Conservation (phyloP, 2,113 vertebrate species). For the Dicaeum eximium region DNA sequence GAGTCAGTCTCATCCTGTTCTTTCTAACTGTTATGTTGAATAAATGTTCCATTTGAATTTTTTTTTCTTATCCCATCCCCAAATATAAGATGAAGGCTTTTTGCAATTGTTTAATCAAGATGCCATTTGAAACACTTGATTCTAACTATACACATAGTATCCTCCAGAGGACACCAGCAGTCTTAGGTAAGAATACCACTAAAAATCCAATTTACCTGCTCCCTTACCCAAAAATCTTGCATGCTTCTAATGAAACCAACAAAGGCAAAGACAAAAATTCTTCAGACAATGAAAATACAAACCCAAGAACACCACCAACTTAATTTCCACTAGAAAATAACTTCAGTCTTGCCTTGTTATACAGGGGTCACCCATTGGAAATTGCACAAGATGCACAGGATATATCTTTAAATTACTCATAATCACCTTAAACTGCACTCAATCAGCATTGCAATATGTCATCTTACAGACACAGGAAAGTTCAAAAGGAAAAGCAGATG, state of each 20-base stretch:
- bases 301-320: background rate
- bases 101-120: background rate
- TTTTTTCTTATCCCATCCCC: background rate
- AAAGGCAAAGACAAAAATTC: background rate
- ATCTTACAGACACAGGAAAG: constrained; percentile 5
- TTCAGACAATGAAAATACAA: background rate
- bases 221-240: background rate
- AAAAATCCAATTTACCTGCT: background rate
- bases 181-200: background rate
- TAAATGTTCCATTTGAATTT: rapidly evolving
- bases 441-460: constrained; percentile 30
- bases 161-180: background rate
- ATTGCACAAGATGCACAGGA: constrained; percentile 19
- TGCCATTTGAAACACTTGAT: background rate
- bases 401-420: constrained; percentile 48
- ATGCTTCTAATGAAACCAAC: background rate
- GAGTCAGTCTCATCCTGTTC: background rate
- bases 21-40: background rate
- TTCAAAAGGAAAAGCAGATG: constrained; percentile 49
- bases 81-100: background rate
- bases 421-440: constrained; percentile 41
- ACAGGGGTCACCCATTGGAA: background rate
- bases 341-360: background rate
- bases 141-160: background rate
- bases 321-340: background rate